Evolutionary conservation across 1,140 invertebrate genomes (phyloP), one percentile per base, ranked within the genome.

Genomic region (Plodia interpunctella): DNA sequence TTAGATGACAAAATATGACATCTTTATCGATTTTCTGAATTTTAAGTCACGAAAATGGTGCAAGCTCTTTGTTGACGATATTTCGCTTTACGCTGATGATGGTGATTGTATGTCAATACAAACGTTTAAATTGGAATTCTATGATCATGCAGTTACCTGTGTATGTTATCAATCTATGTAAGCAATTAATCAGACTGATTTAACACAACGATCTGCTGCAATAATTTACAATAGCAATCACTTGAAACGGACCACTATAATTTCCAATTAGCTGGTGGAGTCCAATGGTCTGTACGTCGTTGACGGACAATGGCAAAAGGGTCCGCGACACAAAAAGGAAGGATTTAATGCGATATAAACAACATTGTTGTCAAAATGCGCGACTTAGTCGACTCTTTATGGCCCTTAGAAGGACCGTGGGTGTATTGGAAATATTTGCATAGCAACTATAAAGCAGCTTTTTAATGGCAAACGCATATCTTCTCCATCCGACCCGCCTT

Each of bases 121-220:
- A 58, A 60, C 17, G 51, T 49, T 68, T 62, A 60, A 74, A 71
- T 76, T 72, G 70, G 65, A 69, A 73, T 76, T 72, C 65, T 59
- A 62, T 74, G 60, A 64, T 70, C 71, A 72, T 62, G 65, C 68
- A 64, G 4, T 63, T 65, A 55, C 59, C 21, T 25, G 54, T 66
- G 60, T 57, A 57, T 49, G 49, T 63, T 68, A 64, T 63, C n/a
- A 59, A 55, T 54, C 60, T 35, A 59, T 61, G 66, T 68, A 71
- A 60, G 57, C 60, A 72, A 77, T 79, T 70, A 75, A 71, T 78
- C 72, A 66, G 67, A 58, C 60, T 80, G 78, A 83, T 79, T 81
- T 80, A 83, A 71, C 63, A 56, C 70, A 70, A 58, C 64, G 66
- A 68, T 62, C 63, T 57, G 51, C 58, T 65, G 49, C 60, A 70